Base-by-base conservation (phyloP, 2,113 vertebrate species). In the Alligator mississippiensis region DNA sequence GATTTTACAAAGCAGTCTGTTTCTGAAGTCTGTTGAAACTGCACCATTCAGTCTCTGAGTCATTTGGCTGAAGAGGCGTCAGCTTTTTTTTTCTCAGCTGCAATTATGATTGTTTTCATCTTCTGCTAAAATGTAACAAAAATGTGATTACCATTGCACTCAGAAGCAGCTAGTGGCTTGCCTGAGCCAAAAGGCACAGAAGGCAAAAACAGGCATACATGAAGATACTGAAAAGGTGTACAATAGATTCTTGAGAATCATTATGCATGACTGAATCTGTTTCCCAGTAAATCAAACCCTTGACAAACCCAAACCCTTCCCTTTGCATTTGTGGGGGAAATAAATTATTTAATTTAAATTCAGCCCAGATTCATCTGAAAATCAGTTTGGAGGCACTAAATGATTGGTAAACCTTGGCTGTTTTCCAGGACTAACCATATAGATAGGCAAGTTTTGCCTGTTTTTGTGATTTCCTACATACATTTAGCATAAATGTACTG, bases 101-200 rank as follows among this genome's bases (percentile, higher is more conserved):
- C 84, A 95, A 93, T 95, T 94, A 72, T 92, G 85, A 78, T 75
- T 96, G 85, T 95, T 96, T 91, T 85, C 27, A 19, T 93, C 72
- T 94, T 88, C 77, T 92, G 92, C 93, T 93, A 91, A 94, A 97
- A 94, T 25, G 60, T 93, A 80, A 94, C 85, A 95, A 96, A 96
- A 97, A 92, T 90, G 88, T 93, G 87, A 82, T 96, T 97, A 92
- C 85, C 66, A 9, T 96, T 80, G 77, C 90, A 96, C 96, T 89
- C 78, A 88, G 84, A 95, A 57, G 68, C 55, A 87, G 86, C 88
- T 88, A 47, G 6, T 92, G 92, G 83, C 90, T 97, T 86, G 96
- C 5, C 60, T 95, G 87, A 2, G 72, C 92, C 88, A 85, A 82
- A 88, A 77, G 85, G 47, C 91, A 94, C 89, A 96, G 93, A 94